phyloP scores from a whole-genome alignment of 2,113 vertebrate species.

The Aegypius monachus region DNA sequence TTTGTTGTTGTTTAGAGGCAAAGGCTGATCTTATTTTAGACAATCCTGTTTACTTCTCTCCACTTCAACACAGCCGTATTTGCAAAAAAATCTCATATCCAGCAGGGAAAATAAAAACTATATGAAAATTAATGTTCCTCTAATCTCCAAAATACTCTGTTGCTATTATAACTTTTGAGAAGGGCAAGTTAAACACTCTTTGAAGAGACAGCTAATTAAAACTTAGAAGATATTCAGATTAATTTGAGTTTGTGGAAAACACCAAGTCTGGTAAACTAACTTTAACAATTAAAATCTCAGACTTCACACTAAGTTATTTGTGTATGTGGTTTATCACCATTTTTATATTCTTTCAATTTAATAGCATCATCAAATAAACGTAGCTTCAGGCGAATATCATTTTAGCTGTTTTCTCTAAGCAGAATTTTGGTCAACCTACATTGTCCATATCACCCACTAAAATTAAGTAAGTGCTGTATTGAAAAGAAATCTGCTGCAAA shows the following conservation, averaged over 20 bases:
- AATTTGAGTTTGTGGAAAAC: constrained; percentile 35
- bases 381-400: neutral
- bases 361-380: neutral
- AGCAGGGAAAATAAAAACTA: neutral
- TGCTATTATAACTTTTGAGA: neutral
- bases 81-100: neutral
- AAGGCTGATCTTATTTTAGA: neutral
- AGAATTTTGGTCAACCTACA: neutral
- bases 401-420: neutral
- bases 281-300: constrained; percentile 16
- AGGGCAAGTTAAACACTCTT: constrained; percentile 8
- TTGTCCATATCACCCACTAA: neutral
- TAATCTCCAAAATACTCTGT: neutral
- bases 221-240: constrained; percentile 1
- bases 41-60: neutral
- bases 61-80: neutral
- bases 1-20: neutral
- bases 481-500: constrained; percentile 1
- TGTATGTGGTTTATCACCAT: constrained; percentile 38
- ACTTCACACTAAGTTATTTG: constrained; percentile 17
- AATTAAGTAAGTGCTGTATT: neutral
- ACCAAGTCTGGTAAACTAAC: constrained; percentile 4
- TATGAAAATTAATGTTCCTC: neutral
- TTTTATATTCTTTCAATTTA: constrained; percentile 62
- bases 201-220: constrained; percentile 37